phyloP scores from a whole-genome alignment of 1,140 invertebrate species.

The Drosophila truncata region DNA sequence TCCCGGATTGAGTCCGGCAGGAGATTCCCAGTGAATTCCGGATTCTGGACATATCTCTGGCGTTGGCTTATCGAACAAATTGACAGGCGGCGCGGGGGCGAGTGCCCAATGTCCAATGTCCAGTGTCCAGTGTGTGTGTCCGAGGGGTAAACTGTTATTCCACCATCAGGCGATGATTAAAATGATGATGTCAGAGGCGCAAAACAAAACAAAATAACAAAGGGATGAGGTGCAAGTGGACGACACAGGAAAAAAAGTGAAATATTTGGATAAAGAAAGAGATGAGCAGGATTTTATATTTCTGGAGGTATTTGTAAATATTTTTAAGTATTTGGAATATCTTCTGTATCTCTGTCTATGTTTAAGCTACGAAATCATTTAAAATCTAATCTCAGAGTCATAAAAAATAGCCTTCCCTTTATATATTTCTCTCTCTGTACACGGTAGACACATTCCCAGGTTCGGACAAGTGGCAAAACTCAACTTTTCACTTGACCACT shows the following conservation, averaged over 20 bases:
- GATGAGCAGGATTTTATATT: no score
- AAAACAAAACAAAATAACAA: slow-evolving; percentile 60
- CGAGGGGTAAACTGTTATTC: slow-evolving; percentile 47
- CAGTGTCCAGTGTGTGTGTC: not conserved
- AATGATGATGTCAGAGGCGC: slow-evolving; percentile 79
- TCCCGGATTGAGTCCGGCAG: not conserved
- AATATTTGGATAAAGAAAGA: no score
- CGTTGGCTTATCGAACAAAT: slow-evolving; percentile 74
- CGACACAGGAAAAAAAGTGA: not conserved
- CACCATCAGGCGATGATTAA: slow-evolving; percentile 69
- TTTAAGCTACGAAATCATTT: no score
- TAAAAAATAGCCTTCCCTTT: no score
- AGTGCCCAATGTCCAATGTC: slow-evolving; percentile 1
- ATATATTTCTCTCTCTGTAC: slow-evolving; percentile 4
- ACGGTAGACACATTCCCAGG: slow-evolving; percentile 11
- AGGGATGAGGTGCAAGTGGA: not conserved
- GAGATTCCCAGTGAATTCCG: slow-evolving; percentile 11
- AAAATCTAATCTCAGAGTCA: no score
- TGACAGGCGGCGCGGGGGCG: slow-evolving; percentile 54
- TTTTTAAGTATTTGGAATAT: no score
- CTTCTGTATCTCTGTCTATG: no score
- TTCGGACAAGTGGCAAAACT: slow-evolving; percentile 72
- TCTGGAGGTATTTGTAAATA: no score
- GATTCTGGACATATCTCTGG: slow-evolving; percentile 42
- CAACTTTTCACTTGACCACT: slow-evolving; percentile 82